Base-by-base conservation (phyloP, 64 coral and sea anemone species). In the Stichodactyla mertensii region DNA sequence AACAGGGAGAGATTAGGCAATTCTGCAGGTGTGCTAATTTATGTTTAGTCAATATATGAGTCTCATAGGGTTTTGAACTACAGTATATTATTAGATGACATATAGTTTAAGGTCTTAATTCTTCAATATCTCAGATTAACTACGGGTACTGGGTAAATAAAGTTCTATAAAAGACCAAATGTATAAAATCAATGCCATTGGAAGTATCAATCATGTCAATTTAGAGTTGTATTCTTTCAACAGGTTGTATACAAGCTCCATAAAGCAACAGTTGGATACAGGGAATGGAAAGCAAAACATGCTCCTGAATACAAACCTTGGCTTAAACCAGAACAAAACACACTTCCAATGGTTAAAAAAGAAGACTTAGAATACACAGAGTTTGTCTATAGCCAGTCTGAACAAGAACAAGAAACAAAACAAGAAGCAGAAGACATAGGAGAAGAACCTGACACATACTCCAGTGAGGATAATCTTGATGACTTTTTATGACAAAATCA, bases 241-340 rank as follows among this genome's bases (percentile, higher is more conserved):
- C 51, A 99, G 97, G 93, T 94, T 71, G 86, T 99, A 71, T 57
- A 52, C 16, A 99, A 95, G 51, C 83, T 95, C 71, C 90, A 92
- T 69, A 89, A 92, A 82, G 97, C 97, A 79, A 88, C 97, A 56
- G 79, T 89, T n/a, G 90, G 67, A 16, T 99, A 99, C 58, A 86
- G 61, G 78, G 83, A 88, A 10, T 99, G 97, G 97, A 99, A 99
- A 79, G 78, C 60, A 56, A 61, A 88, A 28, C 93, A 99, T 87
- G 84, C 89, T 52, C 97, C 97, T 10, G 88, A 87, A 52, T 94
- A 92, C 19, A 98, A 98, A 80, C 95, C 95, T 14, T 98, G 95
- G 95, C 62, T 98, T 16, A 92, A 92, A 89, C 92, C 95, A 62
- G 95, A 94, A 26, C 95, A 98, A 79, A 98, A 92, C 61, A 86